These are phyloP conservation scores for Ancistrus triradiatus DNA, from an alignment of 2,113 vertebrate species.

Conservation along the genomic window DNA sequence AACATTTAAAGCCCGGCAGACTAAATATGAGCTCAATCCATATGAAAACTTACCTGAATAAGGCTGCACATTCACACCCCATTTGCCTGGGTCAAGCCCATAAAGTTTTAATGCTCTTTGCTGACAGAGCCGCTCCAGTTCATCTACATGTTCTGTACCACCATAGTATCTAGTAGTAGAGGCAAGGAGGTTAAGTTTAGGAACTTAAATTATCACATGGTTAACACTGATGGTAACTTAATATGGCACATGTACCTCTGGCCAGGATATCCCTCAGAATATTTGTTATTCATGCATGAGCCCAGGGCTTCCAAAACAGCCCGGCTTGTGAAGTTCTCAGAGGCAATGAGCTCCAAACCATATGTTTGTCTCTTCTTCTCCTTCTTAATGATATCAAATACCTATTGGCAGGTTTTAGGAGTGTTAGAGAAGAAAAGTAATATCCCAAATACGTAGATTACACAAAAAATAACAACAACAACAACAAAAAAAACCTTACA, in stretches of 20 bases:
- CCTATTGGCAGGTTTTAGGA: conserved; percentile 60
- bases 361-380: conserved; percentile 86
- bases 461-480: too few species aligned
- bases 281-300: conserved; percentile 97
- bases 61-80: conserved; percentile 95
- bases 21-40: neutral
- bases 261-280: conserved; percentile 95
- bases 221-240: neutral
- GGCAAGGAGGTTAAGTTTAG: neutral
- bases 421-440: neutral
- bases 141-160: conserved; percentile 86
- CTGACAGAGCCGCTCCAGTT: conserved; percentile 92
- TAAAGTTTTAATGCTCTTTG: conserved; percentile 83
- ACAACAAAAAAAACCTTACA: too few species aligned
- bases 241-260: conserved; percentile 74
- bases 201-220: neutral
- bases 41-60: conserved; percentile 80
- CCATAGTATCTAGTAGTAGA: conserved; percentile 81
- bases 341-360: conserved; percentile 90
- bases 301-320: conserved; percentile 94
- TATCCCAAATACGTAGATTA: too few species aligned
- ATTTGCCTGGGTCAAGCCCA: conserved; percentile 77
- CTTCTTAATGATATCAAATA: conserved; percentile 88
- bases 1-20: neutral
- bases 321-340: conserved; percentile 93